Conservation (phyloP, 2,888 invertebrate genomes). For the Athrips mouffetella region DNA sequence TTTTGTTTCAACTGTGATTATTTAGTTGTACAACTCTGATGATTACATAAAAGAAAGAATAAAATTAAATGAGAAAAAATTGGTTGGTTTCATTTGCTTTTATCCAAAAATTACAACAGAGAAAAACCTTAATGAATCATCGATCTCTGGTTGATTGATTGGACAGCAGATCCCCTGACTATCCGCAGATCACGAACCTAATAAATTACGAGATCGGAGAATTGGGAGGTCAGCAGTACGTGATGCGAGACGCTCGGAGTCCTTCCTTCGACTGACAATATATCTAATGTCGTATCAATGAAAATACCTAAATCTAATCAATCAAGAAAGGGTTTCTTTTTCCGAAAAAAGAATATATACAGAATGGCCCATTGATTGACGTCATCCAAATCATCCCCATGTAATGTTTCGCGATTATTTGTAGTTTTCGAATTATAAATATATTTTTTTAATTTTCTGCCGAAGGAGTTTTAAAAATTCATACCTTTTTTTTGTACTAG, state of each 20-base stretch:
- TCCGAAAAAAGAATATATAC: too few relatives aligned
- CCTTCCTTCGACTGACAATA: too few relatives aligned
- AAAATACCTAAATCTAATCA: background rate
- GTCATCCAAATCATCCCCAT: too few relatives aligned
- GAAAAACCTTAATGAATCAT: background rate
- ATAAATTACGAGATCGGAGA: background rate
- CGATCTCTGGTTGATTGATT: background rate
- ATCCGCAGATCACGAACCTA: background rate
- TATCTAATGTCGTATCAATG: too few relatives aligned
- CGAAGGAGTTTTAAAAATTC: too few relatives aligned
- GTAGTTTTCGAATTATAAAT: too few relatives aligned
- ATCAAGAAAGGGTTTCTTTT: too few relatives aligned
- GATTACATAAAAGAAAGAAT: constrained; percentile 78
- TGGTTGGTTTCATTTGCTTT: constrained; percentile 29
- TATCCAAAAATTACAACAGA: background rate
- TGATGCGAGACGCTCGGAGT: background rate
- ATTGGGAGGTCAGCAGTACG: constrained; percentile 3
- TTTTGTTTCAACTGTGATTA: constrained; percentile 81
- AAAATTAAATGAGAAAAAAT: constrained; percentile 61
- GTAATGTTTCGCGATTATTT: too few relatives aligned
- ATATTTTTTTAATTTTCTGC: too few relatives aligned
- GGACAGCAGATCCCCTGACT: background rate
- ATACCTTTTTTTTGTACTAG: too few relatives aligned
- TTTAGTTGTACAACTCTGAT: constrained; percentile 80
- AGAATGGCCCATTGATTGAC: too few relatives aligned